Conservation (phyloP, 2,113 vertebrate genomes). For the mouse (Mus musculus) region GRCm39 chr11:112476501-112477000, state of each 20-base stretch:
- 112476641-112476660: neutral
- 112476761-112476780: neutral
- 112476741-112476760: neutral
- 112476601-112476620: neutral
- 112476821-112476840: constrained; percentile 57
- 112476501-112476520: neutral
- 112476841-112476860: neutral
- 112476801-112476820: neutral
- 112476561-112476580: neutral
- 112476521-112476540: neutral
- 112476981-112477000: constrained; percentile 78
- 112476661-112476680: neutral
- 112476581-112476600: neutral
- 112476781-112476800: neutral
- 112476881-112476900: neutral
- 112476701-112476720: neutral
- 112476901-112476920: constrained; percentile 65
- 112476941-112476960: constrained; percentile 61
- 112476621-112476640: neutral
- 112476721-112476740: neutral
- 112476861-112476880: neutral
- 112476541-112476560: accelerated
- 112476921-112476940: constrained; percentile 10
- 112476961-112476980: constrained; percentile 74
- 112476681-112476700: neutral